These are phyloP conservation scores for Hipparchia semele DNA, from an alignment of 2,888 invertebrate species.

Conservation along the genomic window DNA sequence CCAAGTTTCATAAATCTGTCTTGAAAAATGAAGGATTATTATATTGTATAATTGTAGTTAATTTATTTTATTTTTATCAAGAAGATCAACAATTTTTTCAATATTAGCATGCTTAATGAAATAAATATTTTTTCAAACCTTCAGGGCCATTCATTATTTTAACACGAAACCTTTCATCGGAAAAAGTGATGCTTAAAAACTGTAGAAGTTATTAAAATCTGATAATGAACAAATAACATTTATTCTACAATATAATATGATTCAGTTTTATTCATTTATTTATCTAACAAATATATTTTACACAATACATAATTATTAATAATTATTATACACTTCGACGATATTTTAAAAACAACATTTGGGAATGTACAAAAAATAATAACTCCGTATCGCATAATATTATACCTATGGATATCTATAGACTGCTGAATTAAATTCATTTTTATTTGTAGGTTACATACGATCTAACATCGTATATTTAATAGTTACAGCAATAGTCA, in stretches of 20 bases:
- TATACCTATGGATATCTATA: conserved; percentile 46
- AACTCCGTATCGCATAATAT: conserved; percentile 48
- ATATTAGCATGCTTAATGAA: neutral
- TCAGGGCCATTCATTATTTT: conserved; percentile 3
- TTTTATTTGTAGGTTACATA: conserved; percentile 35
- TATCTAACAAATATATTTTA: conserved; percentile 37
- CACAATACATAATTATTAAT: conserved; percentile 27
- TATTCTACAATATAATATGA: conserved; percentile 9
- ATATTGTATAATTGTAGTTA: too few species aligned
- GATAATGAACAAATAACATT: conserved; percentile 11
- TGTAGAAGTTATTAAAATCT: conserved; percentile 3
- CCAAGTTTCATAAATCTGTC: too few species aligned
- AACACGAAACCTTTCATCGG: conserved; percentile 13
- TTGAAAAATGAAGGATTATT: too few species aligned
- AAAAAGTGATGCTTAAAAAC: conserved; percentile 5
- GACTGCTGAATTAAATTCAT: conserved; percentile 44
- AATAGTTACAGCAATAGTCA: conserved; percentile 28
- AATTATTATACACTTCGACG: conserved; percentile 34
- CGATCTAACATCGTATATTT: conserved; percentile 32
- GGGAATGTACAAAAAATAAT: conserved; percentile 64
- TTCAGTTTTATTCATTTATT: conserved; percentile 26
- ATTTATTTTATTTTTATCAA: neutral
- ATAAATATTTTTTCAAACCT: neutral
- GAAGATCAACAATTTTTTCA: neutral
- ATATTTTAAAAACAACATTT: conserved; percentile 41